A percentile compares a stretch with the other conserved stretches of the same genome.
Conservation (phyloP, 2,888 invertebrate genomes). For the Acleris literana region DNA sequence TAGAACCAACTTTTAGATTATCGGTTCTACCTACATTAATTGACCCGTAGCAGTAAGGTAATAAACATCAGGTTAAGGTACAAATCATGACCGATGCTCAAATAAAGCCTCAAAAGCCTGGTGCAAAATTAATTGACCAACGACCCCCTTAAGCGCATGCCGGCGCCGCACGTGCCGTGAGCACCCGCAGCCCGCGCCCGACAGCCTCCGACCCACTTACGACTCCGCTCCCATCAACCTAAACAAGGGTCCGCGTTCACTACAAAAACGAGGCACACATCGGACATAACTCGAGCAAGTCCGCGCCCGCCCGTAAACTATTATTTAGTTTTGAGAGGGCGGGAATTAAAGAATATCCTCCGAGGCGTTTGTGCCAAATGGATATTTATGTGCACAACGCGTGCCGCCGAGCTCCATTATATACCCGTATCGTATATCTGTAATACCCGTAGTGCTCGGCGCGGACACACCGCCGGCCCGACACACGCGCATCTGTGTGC, state of each 20-base stretch:
- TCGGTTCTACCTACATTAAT: too few species aligned
- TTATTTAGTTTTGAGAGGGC: conserved; percentile 11
- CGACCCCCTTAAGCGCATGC: too few species aligned
- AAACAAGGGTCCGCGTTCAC: background rate
- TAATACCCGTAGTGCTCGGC: too few species aligned
- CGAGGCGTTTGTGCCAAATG: conserved; percentile 16
- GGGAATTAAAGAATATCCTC: conserved; percentile 2
- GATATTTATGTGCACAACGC: conserved; percentile 27
- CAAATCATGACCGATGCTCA: too few species aligned
- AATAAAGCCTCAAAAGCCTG: too few species aligned
- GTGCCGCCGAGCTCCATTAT: background rate
- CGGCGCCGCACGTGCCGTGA: conserved; percentile 13
- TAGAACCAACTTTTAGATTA: too few species aligned
- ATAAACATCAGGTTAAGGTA: too few species aligned
- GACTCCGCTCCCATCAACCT: background rate
- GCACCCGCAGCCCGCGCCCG: background rate
- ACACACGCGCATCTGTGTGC: too few species aligned
- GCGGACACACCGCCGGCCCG: too few species aligned
- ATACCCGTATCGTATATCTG: background rate
- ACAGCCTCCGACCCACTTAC: background rate
- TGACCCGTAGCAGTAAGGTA: too few species aligned
- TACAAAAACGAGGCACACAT: conserved; percentile 12
- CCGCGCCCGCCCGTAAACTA: conserved; percentile 1
- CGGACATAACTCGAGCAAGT: conserved; percentile 15
- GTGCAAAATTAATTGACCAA: too few species aligned